Base-by-base conservation (phyloP, 2,113 vertebrate genomes). In the Mus pahari region DNA sequence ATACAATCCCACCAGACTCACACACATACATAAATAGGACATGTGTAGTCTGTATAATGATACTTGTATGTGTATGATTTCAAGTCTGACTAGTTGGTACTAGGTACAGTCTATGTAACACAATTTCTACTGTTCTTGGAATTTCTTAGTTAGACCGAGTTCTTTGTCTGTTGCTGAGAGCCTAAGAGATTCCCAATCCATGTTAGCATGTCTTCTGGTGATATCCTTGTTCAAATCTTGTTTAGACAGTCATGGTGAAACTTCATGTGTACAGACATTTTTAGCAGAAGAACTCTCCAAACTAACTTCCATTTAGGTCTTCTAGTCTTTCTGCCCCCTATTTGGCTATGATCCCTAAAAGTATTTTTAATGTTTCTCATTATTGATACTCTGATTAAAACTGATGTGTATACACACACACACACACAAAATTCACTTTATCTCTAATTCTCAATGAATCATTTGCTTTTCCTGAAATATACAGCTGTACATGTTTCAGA, bases 371-470 rank as follows among this genome's bases (percentile, higher is more conserved):
- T 90, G 48, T 28, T 86, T 93, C 74, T 70, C 14, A 3, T n/a
- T 82, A 73, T 53, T 91, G 0, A 71, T 48, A n/a, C 73, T 84
- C 93, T 90, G 19, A 94, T 70, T 92, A 79, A 95, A 92, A 94
- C 42, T 71, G 2, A 0, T 55, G 28, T 82, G 39, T 17, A 50
- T 50, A 90, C 79, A 62, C 39, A 53, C 48, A 48, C 48, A 48
- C 48, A 48, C 48, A 48, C 48, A 48, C 48, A 48, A 5, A 48
- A 48, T 48, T 48, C 48, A 48, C 48, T 7, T 7, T 94, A 79
- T 55, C n/a, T 75, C 87, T 5, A 83, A 42, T 68, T 60, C 84
- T 81, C 6, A 36, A 24, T 77, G 14, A 89, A 77, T 89, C 64
- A 42, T 58, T 88, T 82, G 7, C 0, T 60, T 13, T 89, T 94